Evolutionary conservation across 2,113 vertebrate genomes (phyloP).

Genomic region (Corythaixoides concolor): DNA sequence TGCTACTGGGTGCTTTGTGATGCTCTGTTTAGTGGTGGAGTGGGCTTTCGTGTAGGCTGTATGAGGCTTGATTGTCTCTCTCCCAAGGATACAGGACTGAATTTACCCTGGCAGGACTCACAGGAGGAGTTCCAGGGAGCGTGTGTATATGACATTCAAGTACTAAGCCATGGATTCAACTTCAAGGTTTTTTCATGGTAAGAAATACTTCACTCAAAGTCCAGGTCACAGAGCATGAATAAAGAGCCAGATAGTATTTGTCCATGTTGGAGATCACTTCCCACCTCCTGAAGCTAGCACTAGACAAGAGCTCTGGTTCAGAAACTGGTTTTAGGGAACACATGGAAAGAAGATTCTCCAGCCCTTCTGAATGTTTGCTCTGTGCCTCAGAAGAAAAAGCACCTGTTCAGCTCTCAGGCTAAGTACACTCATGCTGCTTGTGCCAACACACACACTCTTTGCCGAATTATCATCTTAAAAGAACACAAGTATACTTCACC

Average conservation of each 20-base stretch:
- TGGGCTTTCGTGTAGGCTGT: background rate
- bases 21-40: background rate
- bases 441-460: background rate
- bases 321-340: background rate
- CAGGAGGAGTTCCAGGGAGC: background rate
- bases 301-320: background rate
- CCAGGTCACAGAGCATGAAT: background rate
- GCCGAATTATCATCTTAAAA: background rate
- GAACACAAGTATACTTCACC: too few species aligned
- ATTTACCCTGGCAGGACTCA: background rate
- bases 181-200: background rate
- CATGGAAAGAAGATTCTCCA: background rate
- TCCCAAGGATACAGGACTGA: background rate
- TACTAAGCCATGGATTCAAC: background rate
- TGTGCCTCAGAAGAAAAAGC: background rate
- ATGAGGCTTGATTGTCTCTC: too few species aligned
- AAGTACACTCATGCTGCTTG: background rate
- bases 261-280: background rate
- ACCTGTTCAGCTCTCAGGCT: background rate
- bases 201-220: background rate
- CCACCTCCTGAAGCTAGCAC: background rate
- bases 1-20: background rate
- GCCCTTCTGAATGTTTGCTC: background rate
- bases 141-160: background rate
- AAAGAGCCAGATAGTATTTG: background rate